Percentiles rank a stretch among this genome's conserved stretches.
These are phyloP conservation scores for Anoplopoma fimbria DNA, from an alignment of 2,113 vertebrate species.

Conservation along the genomic window DNA sequence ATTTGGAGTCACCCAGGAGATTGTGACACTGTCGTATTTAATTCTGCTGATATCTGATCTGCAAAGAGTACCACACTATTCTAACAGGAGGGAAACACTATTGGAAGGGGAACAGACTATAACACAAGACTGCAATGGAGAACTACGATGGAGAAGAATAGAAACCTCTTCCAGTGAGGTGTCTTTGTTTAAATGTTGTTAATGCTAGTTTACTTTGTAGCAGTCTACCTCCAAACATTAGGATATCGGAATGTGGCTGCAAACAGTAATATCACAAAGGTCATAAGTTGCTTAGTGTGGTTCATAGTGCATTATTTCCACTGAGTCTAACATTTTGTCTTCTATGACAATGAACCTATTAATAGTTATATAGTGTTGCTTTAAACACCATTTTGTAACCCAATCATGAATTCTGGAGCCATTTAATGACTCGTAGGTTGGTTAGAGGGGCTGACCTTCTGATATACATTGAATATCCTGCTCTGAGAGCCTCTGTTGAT, in stretches of 20 bases:
- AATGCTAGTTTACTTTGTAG: background rate
- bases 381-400: background rate
- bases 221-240: background rate
- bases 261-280: background rate
- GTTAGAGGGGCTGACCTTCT: background rate
- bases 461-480: background rate
- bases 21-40: background rate
- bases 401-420: background rate
- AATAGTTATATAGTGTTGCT: background rate
- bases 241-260: background rate
- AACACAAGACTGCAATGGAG: background rate
- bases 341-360: background rate
- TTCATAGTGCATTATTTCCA: background rate
- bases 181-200: background rate
- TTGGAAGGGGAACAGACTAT: background rate
- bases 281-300: background rate
- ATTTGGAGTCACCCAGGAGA: background rate
- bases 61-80: background rate
- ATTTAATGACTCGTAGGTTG: background rate
- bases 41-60: background rate
- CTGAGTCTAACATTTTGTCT: background rate
- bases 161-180: background rate
- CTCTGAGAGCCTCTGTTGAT: background rate
- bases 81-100: background rate
- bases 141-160: background rate